Percentiles rank a stretch among this genome's conserved stretches.
phyloP scores from a whole-genome alignment of 2,888 invertebrate species.

The Ophion ellenae region DNA sequence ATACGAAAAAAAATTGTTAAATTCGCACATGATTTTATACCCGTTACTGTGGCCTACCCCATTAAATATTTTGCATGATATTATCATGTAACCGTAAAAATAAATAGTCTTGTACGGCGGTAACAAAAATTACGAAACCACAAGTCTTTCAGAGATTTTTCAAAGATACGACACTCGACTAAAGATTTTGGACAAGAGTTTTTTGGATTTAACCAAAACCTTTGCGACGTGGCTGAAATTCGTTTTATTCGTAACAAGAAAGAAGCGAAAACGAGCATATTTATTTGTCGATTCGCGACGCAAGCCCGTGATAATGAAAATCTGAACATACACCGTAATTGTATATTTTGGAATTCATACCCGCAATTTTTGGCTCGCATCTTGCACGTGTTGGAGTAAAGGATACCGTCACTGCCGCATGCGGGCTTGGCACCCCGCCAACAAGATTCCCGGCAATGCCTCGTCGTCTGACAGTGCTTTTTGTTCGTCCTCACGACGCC shows the following conservation, averaged over 20 bases:
- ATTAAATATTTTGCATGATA: neutral
- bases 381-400: constrained; percentile 95
- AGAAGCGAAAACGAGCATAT: neutral
- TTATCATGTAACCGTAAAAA: neutral
- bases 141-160: too few species aligned
- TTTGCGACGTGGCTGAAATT: neutral
- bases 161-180: too few species aligned
- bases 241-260: neutral
- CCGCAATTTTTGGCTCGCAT: constrained; percentile 97
- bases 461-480: constrained; percentile 95
- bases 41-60: too few species aligned
- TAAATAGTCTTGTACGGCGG: neutral
- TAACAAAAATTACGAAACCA: neutral
- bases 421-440: constrained; percentile 95
- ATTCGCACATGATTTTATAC: too few species aligned
- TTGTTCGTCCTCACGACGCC: constrained; percentile 94
- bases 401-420: constrained; percentile 94
- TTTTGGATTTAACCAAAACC: too few species aligned
- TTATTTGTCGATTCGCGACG: neutral
- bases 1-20: too few species aligned
- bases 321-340: neutral
- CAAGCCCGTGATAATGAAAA: neutral
- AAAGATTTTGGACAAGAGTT: too few species aligned
- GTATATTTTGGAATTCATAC: constrained; percentile 83
- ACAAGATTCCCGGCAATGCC: constrained; percentile 95